Percentiles rank a stretch among this genome's conserved stretches.
These are phyloP conservation scores for Arothron firmamentum DNA, from an alignment of 2,113 vertebrate genomes.

Conservation along the genomic window DNA sequence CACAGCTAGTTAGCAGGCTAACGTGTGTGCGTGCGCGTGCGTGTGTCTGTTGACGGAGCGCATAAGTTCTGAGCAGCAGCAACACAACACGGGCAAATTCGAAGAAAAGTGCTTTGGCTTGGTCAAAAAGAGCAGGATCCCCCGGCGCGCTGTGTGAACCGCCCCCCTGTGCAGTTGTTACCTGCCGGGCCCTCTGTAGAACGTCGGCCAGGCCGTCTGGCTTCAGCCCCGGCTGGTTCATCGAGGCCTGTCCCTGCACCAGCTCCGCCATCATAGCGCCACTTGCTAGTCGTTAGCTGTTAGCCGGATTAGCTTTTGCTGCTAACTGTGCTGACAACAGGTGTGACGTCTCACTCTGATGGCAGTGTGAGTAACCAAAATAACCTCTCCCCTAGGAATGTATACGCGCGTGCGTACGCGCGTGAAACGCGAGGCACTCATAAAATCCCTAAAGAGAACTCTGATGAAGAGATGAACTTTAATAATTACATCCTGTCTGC, in stretches of 20 bases:
- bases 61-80: constrained; percentile 52
- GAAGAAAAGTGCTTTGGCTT: constrained; percentile 62
- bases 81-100: constrained; percentile 39
- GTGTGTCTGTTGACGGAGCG: constrained; percentile 34
- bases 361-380: rapidly evolving
- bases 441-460: no score
- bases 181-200: constrained; percentile 90
- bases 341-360: constrained; percentile 33
- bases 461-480: no score
- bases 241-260: constrained; percentile 89
- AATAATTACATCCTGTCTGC: no score
- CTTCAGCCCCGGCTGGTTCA: constrained; percentile 85
- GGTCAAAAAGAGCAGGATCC: constrained; percentile 32
- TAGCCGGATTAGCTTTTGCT: constrained; percentile 56
- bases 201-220: constrained; percentile 87
- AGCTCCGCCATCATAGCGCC: constrained; percentile 87
- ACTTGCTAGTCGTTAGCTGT: constrained; percentile 58
- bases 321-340: constrained; percentile 45
- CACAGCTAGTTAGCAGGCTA: constrained; percentile 62
- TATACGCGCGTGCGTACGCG: no score
- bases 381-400: no score
- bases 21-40: constrained; percentile 17
- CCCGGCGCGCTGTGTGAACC: not conserved
- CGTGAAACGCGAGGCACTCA: no score
- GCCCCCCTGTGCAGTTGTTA: constrained; percentile 58